Conservation (phyloP, 2,888 invertebrate genomes). For the Cerastis rubricosa region DNA sequence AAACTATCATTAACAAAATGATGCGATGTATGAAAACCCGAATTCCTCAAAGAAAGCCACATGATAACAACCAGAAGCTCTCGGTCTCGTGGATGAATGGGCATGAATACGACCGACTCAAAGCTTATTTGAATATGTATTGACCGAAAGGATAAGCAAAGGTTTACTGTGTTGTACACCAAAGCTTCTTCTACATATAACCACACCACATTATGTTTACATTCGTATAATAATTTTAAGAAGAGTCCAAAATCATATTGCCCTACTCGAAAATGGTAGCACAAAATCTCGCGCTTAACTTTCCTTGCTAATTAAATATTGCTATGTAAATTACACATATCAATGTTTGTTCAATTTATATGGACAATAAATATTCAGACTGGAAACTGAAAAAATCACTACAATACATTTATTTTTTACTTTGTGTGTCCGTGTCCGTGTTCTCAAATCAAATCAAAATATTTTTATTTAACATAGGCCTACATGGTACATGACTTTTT, state of each 20-base stretch:
- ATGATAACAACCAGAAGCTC: slow-evolving; percentile 27
- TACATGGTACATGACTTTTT: too few relatives aligned
- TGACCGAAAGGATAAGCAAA: slow-evolving; percentile 34
- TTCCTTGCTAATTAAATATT: not conserved
- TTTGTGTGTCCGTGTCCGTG: too few relatives aligned
- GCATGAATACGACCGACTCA: slow-evolving; percentile 28
- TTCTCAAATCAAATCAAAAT: too few relatives aligned
- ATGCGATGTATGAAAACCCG: slow-evolving; percentile 18
- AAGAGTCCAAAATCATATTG: not conserved
- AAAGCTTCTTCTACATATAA: not conserved
- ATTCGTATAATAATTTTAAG: not conserved
- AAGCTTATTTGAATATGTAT: slow-evolving; percentile 47
- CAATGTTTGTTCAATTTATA: not conserved
- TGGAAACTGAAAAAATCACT: not conserved
- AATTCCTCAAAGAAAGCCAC: slow-evolving; percentile 36
- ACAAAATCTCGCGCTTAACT: not conserved
- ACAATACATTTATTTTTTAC: not conserved
- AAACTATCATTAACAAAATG: too few relatives aligned
- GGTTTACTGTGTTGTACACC: slow-evolving; percentile 9
- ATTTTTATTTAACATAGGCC: too few relatives aligned
- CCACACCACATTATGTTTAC: slow-evolving; percentile 12
- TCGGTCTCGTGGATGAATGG: slow-evolving; percentile 20
- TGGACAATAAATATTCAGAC: not conserved
- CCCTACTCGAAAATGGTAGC: not conserved
- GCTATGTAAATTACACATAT: not conserved